Conservation (phyloP, 53 echinoderm and acorn worm species). For the Temnopleurus reevesii region DNA sequence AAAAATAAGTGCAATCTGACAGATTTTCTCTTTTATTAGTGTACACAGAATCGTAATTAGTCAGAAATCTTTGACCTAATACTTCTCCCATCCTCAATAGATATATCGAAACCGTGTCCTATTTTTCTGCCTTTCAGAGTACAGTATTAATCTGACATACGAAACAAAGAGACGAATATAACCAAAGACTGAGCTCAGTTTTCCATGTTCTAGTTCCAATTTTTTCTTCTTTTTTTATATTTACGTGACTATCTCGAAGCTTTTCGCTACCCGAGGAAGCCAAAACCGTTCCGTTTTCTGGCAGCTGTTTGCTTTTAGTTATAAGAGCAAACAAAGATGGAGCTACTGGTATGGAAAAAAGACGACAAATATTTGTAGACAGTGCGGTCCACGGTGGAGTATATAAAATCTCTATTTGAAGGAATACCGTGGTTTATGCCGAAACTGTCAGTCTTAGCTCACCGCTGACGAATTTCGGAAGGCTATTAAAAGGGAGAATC, state of each 20-base stretch:
- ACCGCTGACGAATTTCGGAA: neutral
- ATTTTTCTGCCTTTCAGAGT: neutral
- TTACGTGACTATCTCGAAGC: constrained; percentile 30
- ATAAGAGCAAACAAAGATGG: constrained; percentile 32
- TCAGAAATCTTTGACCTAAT: neutral
- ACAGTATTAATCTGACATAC: neutral
- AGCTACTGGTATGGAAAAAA: constrained; percentile 10
- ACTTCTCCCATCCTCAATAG: neutral
- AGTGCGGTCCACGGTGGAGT: neutral
- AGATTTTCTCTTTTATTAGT: too few species aligned
- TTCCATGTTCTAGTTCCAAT: constrained; percentile 12
- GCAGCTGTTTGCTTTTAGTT: constrained; percentile 31
- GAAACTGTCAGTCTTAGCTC: neutral
- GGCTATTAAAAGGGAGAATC: too few species aligned
- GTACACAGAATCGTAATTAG: neutral
- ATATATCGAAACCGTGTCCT: neutral
- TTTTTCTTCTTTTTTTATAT: neutral
- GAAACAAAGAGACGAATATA: neutral
- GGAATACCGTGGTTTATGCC: neutral
- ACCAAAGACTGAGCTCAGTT: neutral
- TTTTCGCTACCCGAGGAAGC: neutral
- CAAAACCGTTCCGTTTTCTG: neutral
- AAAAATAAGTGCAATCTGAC: too few species aligned
- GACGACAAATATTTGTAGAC: constrained; percentile 48
- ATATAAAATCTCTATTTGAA: neutral